Conservation (phyloP, 2,113 vertebrate genomes). For the Bostrychus sinensis region DNA sequence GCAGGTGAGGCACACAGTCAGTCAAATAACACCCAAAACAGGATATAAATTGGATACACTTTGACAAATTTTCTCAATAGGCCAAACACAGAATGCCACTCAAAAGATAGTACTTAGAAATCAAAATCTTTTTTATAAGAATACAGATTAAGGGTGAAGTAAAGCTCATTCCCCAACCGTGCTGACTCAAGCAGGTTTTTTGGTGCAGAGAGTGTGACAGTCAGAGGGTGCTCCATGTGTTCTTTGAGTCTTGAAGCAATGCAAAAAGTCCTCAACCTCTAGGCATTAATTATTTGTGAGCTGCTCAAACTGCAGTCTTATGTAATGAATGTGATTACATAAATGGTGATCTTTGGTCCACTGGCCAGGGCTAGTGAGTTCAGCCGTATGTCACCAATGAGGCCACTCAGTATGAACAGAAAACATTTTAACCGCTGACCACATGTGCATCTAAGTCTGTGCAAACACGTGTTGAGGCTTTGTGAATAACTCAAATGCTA, state of each 20-base stretch:
- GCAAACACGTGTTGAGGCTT: neutral
- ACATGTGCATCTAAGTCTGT: slow-evolving; percentile 21
- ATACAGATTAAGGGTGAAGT: neutral
- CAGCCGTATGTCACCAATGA: slow-evolving; percentile 68
- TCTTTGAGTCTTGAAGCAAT: slow-evolving; percentile 37
- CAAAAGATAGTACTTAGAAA: no score
- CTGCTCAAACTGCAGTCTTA: slow-evolving; percentile 79
- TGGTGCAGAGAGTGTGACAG: slow-evolving; percentile 22
- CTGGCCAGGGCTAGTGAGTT: slow-evolving; percentile 69
- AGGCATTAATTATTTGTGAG: slow-evolving; percentile 82
- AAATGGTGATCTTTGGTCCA: slow-evolving; percentile 83
- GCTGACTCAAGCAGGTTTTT: neutral
- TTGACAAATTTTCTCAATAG: no score
- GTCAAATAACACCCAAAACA: neutral
- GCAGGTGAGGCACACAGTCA: slow-evolving; percentile 82
- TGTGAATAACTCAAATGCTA: slow-evolving; percentile 35
- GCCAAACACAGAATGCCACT: no score
- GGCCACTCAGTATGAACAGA: slow-evolving; percentile 57
- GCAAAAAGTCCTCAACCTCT: slow-evolving; percentile 66
- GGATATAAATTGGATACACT: no score
- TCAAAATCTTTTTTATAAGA: no score
- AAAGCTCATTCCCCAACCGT: neutral
- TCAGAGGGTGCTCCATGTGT: slow-evolving; percentile 21
- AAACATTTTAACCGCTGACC: slow-evolving; percentile 44
- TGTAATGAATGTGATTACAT: slow-evolving; percentile 81